Evolutionary conservation across 2,113 vertebrate genomes (phyloP).

Genomic region (Myotis lucifugus): DNA sequence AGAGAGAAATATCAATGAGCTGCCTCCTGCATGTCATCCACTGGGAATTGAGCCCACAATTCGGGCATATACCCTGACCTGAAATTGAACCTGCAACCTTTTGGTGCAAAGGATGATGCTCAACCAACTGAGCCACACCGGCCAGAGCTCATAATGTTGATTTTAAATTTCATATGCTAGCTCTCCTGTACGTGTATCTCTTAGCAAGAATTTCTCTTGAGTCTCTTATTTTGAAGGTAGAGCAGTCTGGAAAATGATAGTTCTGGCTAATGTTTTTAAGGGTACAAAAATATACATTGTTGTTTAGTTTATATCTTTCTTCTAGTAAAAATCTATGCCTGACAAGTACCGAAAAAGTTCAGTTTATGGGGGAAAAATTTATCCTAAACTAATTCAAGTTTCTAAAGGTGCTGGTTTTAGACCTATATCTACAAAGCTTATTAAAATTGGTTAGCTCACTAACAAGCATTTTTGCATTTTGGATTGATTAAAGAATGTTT

Average conservation of each 20-base stretch:
- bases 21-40: no score
- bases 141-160: background rate
- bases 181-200: constrained; percentile 75
- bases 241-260: background rate
- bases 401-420: constrained; percentile 28
- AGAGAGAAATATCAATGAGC: no score
- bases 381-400: constrained; percentile 26
- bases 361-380: constrained; percentile 1
- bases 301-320: constrained; percentile 48
- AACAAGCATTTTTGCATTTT: constrained; percentile 65
- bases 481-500: constrained; percentile 76
- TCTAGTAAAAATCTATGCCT: constrained; percentile 42
- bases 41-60: no score
- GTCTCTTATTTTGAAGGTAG: constrained; percentile 28
- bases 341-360: constrained; percentile 10
- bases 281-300: constrained; percentile 31
- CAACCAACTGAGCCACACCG: no score
- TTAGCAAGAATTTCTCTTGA: constrained; percentile 37
- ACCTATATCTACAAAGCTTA: constrained; percentile 27
- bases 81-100: no score
- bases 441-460: constrained; percentile 59
- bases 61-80: no score
- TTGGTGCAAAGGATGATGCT: no score
- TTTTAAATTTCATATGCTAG: constrained; percentile 19
- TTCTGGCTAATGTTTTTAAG: constrained; percentile 32